Evolutionary conservation across 2,888 invertebrate genomes (phyloP), one percentile per base, ranked within the genome.

Genomic region (Maniola hyperantus): DNA sequence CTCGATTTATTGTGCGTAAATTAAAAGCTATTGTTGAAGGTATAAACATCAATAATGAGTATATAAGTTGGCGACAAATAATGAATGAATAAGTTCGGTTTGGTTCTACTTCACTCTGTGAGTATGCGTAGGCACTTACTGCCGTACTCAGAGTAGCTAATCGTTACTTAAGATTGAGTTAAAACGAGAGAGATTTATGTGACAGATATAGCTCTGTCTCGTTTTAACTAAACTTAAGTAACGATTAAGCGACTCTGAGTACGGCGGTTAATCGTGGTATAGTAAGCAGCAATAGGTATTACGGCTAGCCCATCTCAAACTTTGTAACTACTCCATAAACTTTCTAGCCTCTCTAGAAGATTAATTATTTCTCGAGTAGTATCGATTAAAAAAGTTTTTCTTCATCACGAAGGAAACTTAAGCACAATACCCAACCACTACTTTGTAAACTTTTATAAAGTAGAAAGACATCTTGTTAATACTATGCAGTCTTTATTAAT

Each of bases 301-400:
- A 20, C 53, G 42, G 48, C 55, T 26, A 46, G 60, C 64, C 53
- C 58, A 36, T 65, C 61, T 54, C 59, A 55, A 66, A 71, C 61
- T 66, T 68, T 62, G 64, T 42, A 68, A 71, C 70, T 70, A 68
- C 68, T 71, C 60, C 50, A 68, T 67, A 61, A 64, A 73, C 60
- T 71, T 71, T 18, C 68, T 61, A 67, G 55, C 63, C 68, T 66
- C 65, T 68, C 67, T 69, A 70, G 72, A 71, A 74, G 74, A 77
- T 76, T 76, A 76, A 78, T 77, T 77, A 74, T 74, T 76, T 72
- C 69, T 58, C 18, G 69, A 70, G 67, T 67, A 69, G 71, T 70
- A 74, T 72, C 72, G 72, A 73, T 75, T 71, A 69, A 73, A 74
- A 74, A 74, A 76, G 18, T 66, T 73, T 77, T 70, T 54, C 71